Percentiles rank a stretch among this genome's conserved stretches.
phyloP scores from a whole-genome alignment of 2,113 vertebrate species.

The Epinephelus fuscoguttatus region DNA sequence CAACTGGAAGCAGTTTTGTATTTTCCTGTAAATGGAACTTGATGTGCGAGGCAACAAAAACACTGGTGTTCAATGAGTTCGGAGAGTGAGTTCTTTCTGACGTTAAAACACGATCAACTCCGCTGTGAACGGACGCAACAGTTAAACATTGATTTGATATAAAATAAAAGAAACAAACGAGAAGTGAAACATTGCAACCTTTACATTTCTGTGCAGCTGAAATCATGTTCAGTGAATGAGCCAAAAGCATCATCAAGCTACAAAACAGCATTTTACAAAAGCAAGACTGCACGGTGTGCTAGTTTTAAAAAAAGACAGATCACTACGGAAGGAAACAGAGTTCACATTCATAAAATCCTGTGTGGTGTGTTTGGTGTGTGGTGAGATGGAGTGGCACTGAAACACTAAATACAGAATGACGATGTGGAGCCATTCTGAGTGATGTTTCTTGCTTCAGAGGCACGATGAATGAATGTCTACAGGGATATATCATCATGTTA shows the following conservation, averaged over 20 bases:
- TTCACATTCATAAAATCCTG: conserved; percentile 41
- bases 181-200: conserved; percentile 14
- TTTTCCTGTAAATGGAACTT: not conserved
- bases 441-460: conserved; percentile 60
- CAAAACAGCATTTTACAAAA: conserved; percentile 49
- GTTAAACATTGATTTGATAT: not conserved
- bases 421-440: conserved; percentile 9
- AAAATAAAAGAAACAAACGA: not conserved
- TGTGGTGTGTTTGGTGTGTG: not conserved
- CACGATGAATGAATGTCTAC: conserved; percentile 54
- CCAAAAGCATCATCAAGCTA: conserved; percentile 41
- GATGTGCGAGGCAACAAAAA: conserved; percentile 22
- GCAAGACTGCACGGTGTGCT: not conserved
- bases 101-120: not conserved
- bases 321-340: conserved; percentile 24
- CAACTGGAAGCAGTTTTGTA: conserved; percentile 3
- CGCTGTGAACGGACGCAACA: not conserved
- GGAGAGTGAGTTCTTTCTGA: not conserved
- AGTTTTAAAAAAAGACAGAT: not conserved
- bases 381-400: conserved; percentile 50
- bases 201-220: conserved; percentile 46
- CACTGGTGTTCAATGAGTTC: not conserved
- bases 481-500: conserved; percentile 45
- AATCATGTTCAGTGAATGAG: conserved; percentile 16
- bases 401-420: conserved; percentile 54